Conservation (phyloP, 2,797 vertebrate genomes). For the Meriones psammophilus region DNA sequence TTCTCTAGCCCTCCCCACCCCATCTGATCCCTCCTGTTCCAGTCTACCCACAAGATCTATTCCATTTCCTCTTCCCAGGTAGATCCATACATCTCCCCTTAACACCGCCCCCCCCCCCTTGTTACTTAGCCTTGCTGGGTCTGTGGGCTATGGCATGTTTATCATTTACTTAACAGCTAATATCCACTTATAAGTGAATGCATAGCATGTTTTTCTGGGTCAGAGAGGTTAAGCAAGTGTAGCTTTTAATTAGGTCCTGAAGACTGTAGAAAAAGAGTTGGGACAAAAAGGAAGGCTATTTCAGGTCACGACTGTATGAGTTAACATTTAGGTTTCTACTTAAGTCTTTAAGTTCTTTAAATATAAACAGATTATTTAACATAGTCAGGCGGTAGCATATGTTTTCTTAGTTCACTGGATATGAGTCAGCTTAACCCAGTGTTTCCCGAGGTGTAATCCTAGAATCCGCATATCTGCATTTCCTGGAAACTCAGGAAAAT, state of each 20-base stretch:
- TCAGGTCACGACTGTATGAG: neutral
- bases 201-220: neutral
- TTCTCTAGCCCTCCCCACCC: neutral
- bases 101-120: neutral
- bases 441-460: neutral
- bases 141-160: neutral
- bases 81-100: neutral
- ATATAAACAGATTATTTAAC: slow-evolving; percentile 46
- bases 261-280: slow-evolving; percentile 6
- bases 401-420: slow-evolving; percentile 35
- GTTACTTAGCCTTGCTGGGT: neutral
- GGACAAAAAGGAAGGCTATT: slow-evolving; percentile 15
- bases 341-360: slow-evolving; percentile 53
- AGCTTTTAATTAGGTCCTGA: slow-evolving; percentile 54
- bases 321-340: slow-evolving; percentile 42
- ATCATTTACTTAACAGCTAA: neutral
- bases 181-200: neutral
- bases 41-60: neutral
- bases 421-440: neutral
- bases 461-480: neutral
- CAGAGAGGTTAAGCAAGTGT: neutral
- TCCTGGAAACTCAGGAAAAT: neutral
- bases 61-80: neutral
- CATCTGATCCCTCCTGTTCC: neutral
- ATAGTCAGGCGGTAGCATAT: neutral